phyloP scores from a whole-genome alignment of 2,797 vertebrate species.

The Halcyon leucocephala region DNA sequence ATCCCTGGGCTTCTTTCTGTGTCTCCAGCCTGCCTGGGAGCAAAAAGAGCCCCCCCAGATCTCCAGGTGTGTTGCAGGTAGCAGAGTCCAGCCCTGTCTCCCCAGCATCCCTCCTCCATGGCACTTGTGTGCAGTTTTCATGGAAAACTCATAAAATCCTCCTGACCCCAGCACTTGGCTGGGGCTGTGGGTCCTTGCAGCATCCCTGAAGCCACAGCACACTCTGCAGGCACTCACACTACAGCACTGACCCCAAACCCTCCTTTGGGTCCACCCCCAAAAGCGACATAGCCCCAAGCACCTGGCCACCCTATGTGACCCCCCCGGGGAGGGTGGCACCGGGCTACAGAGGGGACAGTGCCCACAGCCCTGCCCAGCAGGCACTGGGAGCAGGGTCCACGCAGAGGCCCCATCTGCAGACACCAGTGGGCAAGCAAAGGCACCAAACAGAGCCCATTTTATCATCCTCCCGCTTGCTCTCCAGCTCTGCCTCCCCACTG shows the following conservation, averaged over 20 bases:
- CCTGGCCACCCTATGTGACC: accelerated
- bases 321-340: not conserved
- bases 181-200: not conserved
- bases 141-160: not conserved
- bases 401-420: accelerated
- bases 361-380: not conserved
- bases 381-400: accelerated
- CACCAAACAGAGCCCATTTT: accelerated
- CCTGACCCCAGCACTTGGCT: not conserved
- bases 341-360: accelerated
- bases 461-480: not conserved
- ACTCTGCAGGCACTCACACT: slow-evolving; percentile 33
- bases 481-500: not conserved
- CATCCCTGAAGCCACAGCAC: slow-evolving; percentile 66
- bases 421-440: not conserved
- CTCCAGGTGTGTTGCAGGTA: accelerated
- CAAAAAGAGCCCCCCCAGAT: not conserved
- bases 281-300: accelerated
- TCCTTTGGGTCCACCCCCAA: accelerated
- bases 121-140: not conserved
- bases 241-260: not conserved
- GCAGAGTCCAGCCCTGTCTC: not conserved
- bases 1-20: not conserved
- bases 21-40: not conserved
- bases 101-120: not conserved